Evolutionary conservation across 2,113 vertebrate species (phyloP), one percentile per base, ranked within the genome.

Genomic region (Zeus faber): DNA sequence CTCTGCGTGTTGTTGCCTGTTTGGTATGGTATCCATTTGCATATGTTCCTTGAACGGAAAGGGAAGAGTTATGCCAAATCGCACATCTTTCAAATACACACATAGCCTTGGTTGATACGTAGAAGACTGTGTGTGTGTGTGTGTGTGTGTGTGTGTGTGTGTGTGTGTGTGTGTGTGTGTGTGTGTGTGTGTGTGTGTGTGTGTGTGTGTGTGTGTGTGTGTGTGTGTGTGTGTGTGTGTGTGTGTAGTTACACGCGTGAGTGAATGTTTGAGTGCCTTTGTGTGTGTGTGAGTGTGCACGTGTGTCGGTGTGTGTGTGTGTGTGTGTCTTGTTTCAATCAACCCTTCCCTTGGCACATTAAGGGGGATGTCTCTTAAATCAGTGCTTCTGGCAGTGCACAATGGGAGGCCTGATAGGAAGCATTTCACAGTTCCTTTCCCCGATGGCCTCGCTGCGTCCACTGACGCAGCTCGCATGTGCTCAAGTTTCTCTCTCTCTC

Each of bases 341-440:
- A 44, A 50, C 18, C 45, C 37, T 16, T 66, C 52, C 43, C 62
- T 58, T 21, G 14, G 50, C 49, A 23, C 50, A 22, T 62, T 49
- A 79, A 68, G 20, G 49, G 48, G 11, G 47, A 75, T 6, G 52
- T 72, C 68, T 69, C 61, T 9, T 85, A 79, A 83, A 79, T 85
- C 71, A 70, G 70, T 13, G 1, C 37, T 47, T 47, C 43, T 59
- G 69, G 46, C 44, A 5, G 52, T 27, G 50, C 47, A 70, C 67
- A 81, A 67, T 44, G 43, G 25, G 75, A 70, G 62, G 58, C 71
- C 58, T 26, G 16, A 5, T 24, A 49, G 63, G 50, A 72, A 59
- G 68, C 62, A 53, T 67, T 70, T 69, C 58, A 22, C 45, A 26
- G 62, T 24, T 60, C 39, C 73, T 66, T 48, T 56, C 49, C 47